A percentile compares a stretch with the other conserved stretches of the same genome.
Evolutionary conservation across 2,113 vertebrate species (phyloP).

Genomic region (Aepyceros melampus): DNA sequence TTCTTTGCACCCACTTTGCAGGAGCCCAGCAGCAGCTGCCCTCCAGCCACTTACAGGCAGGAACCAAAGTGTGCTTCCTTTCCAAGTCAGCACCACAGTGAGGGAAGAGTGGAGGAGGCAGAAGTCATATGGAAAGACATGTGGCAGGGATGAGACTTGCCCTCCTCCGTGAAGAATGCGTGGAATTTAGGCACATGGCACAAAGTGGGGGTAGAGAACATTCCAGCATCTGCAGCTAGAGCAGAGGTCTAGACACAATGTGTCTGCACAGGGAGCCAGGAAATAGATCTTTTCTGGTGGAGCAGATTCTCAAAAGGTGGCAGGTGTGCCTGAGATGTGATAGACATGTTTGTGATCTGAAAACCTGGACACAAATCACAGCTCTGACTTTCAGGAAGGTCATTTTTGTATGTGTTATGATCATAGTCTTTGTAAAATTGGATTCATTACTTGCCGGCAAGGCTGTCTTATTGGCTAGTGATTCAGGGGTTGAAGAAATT

Average conservation of each 20-base stretch:
- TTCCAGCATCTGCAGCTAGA: not conserved
- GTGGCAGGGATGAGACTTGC: not conserved
- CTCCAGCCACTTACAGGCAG: not conserved
- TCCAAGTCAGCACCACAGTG: too few relatives aligned
- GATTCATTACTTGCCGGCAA: not conserved
- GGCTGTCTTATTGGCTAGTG: not conserved
- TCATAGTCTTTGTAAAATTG: not conserved
- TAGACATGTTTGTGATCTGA: not conserved
- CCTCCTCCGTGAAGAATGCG: not conserved
- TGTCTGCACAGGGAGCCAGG: fast-evolving
- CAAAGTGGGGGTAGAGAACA: not conserved
- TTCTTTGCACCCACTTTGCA: not conserved
- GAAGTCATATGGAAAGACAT: not conserved
- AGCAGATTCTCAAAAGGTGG: not conserved
- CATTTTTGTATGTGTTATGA: not conserved
- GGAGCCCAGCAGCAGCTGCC: not conserved
- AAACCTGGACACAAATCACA: not conserved
- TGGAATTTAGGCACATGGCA: not conserved
- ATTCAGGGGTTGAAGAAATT: not conserved
- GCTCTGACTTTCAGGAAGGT: not conserved
- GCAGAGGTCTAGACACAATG: not conserved
- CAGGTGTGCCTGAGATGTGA: not conserved
- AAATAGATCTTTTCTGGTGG: not conserved
- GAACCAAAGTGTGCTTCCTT: not conserved
- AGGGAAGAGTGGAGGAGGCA: not conserved